Base-by-base conservation (phyloP, 2,113 vertebrate genomes). In the Dasyornis broadbenti region DNA sequence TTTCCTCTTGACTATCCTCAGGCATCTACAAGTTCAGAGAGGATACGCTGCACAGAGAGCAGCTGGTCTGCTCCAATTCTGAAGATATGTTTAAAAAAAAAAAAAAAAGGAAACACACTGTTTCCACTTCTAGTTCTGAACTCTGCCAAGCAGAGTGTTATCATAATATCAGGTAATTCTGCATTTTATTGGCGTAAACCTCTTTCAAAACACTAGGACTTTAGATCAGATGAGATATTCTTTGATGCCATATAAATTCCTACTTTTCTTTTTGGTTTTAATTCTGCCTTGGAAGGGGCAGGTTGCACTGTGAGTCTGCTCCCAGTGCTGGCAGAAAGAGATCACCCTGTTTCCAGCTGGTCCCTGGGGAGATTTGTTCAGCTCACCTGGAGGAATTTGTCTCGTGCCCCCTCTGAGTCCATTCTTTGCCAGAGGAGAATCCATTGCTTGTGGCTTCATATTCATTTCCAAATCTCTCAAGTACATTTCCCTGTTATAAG, bases 351-450 rank as follows among this genome's bases (percentile, higher is more conserved):
- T 28, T 82, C 31, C 31, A 12, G 6, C 33, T 33, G 21, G 16
- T 60, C 26, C 71, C 50, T 64, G 63, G 16, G 44, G 56, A 66
- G 15, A 42, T 47, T 47, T 61, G 12, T 54, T 78, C 63, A n/a
- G 1, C n/a, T 71, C 42, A 33, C 30, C 26, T 18, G 49, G 66
- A 60, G 14, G n/a, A 86, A 23, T 37, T 78, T 42, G 1, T 47
- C 63, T 59, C 2, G 0, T 0, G 2, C 33, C 21, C 19, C 2
- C 27, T 56, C 7, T 6, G 50, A 85, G 31, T 49, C 31, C 20
- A 3, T 56, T 59, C 28, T 26, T 75, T 40, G 17, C 28, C 60
- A n/a, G 49, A 78, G 17, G 39, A 75, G 2, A 7, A 21, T 60
- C 60, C 30, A 3, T 8, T 44, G 49, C 40, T 35, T 56, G 40